phyloP scores from a whole-genome alignment of 2,888 invertebrate species.

The Prosopocoilus inquinatus region DNA sequence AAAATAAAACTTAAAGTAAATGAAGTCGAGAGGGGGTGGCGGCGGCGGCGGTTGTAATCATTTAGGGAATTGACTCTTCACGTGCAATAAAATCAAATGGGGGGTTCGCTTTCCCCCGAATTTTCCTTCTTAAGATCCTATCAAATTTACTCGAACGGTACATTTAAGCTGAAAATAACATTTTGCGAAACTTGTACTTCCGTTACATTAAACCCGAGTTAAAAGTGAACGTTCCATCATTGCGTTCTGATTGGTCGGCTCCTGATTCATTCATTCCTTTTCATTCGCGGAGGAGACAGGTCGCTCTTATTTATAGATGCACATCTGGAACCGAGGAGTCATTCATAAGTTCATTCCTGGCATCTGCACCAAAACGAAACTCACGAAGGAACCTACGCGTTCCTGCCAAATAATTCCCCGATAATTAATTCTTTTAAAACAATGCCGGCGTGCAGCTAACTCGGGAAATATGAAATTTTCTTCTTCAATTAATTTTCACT shows the following conservation, averaged over 20 bases:
- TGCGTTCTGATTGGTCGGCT: conserved; percentile 11
- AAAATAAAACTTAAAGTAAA: background rate
- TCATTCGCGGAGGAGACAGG: background rate
- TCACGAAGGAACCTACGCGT: too few relatives aligned
- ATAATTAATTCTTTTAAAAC: too few relatives aligned
- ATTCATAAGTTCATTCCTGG: conserved; percentile 18
- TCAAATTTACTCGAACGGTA: too few relatives aligned
- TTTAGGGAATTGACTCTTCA: conserved; percentile 18
- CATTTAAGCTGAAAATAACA: background rate
- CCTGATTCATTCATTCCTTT: conserved; percentile 12
- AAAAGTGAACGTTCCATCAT: background rate
- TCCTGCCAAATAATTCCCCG: too few relatives aligned
- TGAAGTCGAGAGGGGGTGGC: conserved; percentile 2
- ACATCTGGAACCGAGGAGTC: conserved; percentile 20
- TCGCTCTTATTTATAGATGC: conserved; percentile 21
- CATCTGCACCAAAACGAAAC: background rate
- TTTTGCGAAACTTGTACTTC: conserved; percentile 1
- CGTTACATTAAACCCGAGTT: conserved; percentile 5
- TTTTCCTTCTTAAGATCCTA: too few relatives aligned
- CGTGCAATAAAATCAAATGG: too few relatives aligned
- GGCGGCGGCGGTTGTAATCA: conserved; percentile 6
- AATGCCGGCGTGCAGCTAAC: too few relatives aligned
- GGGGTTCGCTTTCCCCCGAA: too few relatives aligned
- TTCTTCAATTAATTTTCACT: background rate
- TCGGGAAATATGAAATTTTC: conserved; percentile 2